These are phyloP conservation scores for Cricetomys ansorgei DNA, from an alignment of 2,113 vertebrate species.

Conservation along the genomic window DNA sequence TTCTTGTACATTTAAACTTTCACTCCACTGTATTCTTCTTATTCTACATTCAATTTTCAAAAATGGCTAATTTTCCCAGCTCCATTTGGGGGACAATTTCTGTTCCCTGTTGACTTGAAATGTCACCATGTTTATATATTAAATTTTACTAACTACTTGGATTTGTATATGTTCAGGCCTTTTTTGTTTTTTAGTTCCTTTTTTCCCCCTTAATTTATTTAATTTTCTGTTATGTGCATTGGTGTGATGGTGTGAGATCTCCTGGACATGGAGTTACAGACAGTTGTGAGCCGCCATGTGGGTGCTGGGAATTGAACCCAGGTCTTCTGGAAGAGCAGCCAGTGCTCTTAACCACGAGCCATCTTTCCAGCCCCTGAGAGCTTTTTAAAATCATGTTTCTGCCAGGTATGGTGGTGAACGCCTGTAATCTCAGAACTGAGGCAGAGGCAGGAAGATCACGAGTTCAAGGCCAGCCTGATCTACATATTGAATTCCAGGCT, in stretches of 20 bases:
- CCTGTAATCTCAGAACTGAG: background rate
- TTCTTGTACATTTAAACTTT: conserved; percentile 19
- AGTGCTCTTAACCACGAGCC: too few species aligned
- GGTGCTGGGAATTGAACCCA: too few species aligned
- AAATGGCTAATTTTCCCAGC: background rate
- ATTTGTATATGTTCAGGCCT: background rate
- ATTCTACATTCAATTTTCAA: background rate
- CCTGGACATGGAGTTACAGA: too few species aligned
- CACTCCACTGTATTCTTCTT: background rate
- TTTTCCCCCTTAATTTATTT: too few species aligned
- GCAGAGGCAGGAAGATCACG: background rate
- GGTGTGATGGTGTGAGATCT: too few species aligned
- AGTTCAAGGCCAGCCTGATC: background rate
- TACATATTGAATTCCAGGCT: background rate
- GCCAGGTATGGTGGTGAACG: background rate
- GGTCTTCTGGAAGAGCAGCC: too few species aligned
- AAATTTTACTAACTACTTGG: background rate
- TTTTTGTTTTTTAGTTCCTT: too few species aligned
- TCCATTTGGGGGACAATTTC: background rate
- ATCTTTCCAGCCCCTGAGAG: too few species aligned
- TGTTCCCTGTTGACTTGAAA: background rate
- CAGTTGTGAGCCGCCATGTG: too few species aligned
- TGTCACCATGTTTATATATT: background rate
- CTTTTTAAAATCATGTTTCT: conserved; percentile 11
- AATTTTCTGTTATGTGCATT: too few species aligned